phyloP scores from a whole-genome alignment of 1,140 invertebrate species.

The Sitobion miscanthi region DNA sequence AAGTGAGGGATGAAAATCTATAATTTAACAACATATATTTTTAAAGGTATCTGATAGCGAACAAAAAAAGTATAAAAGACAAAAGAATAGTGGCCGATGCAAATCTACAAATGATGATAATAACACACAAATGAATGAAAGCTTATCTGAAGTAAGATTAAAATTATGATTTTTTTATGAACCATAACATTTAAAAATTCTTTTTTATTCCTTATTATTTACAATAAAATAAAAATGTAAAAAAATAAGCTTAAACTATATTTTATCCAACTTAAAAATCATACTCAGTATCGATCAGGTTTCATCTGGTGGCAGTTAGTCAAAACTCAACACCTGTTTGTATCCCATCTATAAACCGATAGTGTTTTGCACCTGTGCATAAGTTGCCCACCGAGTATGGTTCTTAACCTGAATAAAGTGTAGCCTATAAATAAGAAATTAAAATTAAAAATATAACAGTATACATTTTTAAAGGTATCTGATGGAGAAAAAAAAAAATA shows the following conservation, averaged over 20 bases:
- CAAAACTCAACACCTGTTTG: neutral
- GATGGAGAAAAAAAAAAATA: too few relatives aligned
- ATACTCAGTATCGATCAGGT: neutral
- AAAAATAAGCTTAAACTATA: neutral
- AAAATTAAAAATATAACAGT: neutral
- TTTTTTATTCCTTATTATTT: neutral
- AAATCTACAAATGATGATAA: too few relatives aligned
- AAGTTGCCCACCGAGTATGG: neutral
- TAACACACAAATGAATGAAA: too few relatives aligned
- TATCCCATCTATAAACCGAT: neutral
- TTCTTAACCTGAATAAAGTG: neutral
- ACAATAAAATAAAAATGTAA: neutral
- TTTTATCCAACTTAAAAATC: neutral
- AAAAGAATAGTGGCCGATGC: too few relatives aligned
- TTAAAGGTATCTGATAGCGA: neutral
- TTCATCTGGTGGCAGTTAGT: neutral
- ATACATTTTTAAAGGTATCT: neutral
- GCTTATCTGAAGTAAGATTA: too few relatives aligned
- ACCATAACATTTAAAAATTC: too few relatives aligned
- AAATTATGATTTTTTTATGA: too few relatives aligned
- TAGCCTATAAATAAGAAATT: neutral
- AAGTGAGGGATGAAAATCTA: too few relatives aligned
- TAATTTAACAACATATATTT: neutral
- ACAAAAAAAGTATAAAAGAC: too few relatives aligned
- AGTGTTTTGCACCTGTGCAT: neutral